phyloP scores from a whole-genome alignment of 2,797 vertebrate genomes.

The Synaphobranchus kaupii region DNA sequence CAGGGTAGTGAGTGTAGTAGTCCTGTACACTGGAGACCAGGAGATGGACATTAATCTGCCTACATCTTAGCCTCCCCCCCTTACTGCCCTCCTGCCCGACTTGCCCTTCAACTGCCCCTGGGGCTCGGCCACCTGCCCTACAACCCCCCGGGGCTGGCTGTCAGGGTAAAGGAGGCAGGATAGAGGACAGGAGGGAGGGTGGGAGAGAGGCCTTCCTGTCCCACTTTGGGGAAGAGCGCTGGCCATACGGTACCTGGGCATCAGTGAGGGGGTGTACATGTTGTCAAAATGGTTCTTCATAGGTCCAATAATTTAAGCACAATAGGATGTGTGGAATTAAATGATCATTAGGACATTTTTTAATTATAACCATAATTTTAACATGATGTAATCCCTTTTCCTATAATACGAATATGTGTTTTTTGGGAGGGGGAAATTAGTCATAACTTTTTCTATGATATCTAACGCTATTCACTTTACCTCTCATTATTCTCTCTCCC shows the following conservation, averaged over 20 bases:
- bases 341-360: not conserved
- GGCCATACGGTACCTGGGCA: not conserved
- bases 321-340: not conserved
- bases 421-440: not conserved
- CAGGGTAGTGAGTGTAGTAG: not conserved
- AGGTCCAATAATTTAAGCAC: not conserved
- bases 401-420: not conserved
- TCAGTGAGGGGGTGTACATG: not conserved
- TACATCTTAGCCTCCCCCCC: slow-evolving; percentile 38
- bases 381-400: not conserved
- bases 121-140: slow-evolving; percentile 33
- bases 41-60: slow-evolving; percentile 1
- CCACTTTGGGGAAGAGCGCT: slow-evolving; percentile 34
- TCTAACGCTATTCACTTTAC: not conserved
- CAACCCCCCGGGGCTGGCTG: slow-evolving; percentile 41
- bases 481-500: not conserved
- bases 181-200: slow-evolving; percentile 45
- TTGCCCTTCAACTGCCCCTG: slow-evolving; percentile 37
- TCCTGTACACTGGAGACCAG: not conserved
- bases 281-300: not conserved
- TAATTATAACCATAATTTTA: not conserved
- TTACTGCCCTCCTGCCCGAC: slow-evolving; percentile 41
- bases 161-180: slow-evolving; percentile 55
- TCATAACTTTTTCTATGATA: not conserved
- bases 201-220: slow-evolving; percentile 48